Base-by-base conservation (phyloP, 2,888 invertebrate genomes). In the Torymus aiolomorphi region DNA sequence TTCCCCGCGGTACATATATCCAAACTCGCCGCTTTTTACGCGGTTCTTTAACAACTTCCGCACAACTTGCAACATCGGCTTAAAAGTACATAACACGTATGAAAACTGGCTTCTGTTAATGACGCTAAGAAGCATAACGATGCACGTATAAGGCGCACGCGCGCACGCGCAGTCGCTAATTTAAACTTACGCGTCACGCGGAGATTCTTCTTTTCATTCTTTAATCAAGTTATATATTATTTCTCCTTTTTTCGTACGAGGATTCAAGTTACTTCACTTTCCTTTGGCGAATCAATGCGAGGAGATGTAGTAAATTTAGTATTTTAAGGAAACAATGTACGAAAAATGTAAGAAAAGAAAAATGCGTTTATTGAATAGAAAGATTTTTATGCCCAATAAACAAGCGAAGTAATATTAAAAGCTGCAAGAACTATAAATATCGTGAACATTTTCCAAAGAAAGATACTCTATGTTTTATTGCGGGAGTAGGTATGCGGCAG, bases 101-200 rank as follows among this genome's bases (percentile, higher is more conserved):
- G 73, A 78, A 78, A 78, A 78, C 78, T 78, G 74, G 78, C 78
- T 78, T 69, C 69, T 78, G 78, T 69, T 78, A 78, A 78, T 78
- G 74, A 69, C 69, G 59, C 78, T 73, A 69, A 72, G 67, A 61
- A 67, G 56, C 71, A 54, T 67, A 62, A 56, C 67, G 67, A 61
- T 49, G 65, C 24, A 31, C 63, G 31, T 61, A 76, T 70, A 70
- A 49, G 63, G 54, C 16, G 5, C 57, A 24, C 31, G 69, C 54
- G 67, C 8, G 8, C 8, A 31, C 8, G 2, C 8, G 16, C 69
- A 14, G 42, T 42, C 42, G 42, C 74, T 75, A 75, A 75, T 75
- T 75, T 75, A 66, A 75, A 49, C 42, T 42, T 56, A 16, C 59
- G 61, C 42, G 42, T 42, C 42, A 42, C 8, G 42, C 8, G 42